Evolutionary conservation across 2,113 vertebrate genomes (phyloP), one percentile per base, ranked within the genome.

Genomic region (Myiopsitta monachus): DNA sequence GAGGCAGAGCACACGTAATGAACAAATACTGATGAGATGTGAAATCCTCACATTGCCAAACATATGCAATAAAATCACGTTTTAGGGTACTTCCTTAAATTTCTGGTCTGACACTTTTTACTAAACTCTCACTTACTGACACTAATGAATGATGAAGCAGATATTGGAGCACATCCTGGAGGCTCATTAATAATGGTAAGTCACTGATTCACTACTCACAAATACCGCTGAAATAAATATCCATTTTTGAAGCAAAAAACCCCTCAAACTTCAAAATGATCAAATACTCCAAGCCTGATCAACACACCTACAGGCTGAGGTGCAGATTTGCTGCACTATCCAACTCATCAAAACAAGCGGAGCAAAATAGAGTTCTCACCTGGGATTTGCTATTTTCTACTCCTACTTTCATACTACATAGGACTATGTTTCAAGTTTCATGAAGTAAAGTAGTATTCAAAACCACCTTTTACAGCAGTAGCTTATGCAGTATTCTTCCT

Each of bases 21-120:
- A 92, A 88, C 74, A 92, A 95, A 94, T 91, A 95, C 83, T 72
- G 59, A 80, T 67, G 83, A 95, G 68, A 72, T 44, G 81, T 84
- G 92, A 92, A 87, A 78, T 68, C 28, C 39, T 89, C 51, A 43
- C 67, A 67, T 81, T 83, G 27, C 43, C 72, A 95, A 73, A 70
- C 14, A 61, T 5, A 6, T 24, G 46, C 38, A 92, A 57, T 87
- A 83, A 91, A 88, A 91, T 14, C 22, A 74, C 81, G n/a, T 81
- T 92, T 87, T 87, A 95, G 55, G 74, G 69, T 7, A 47, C 14
- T 62, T 92, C 39, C n/a, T 67, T 72, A 75, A 64, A 72, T 61
- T 87, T 95, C 76, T 78, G 22, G 11, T 82, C 30, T 39, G 39
- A 47, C 16, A 52, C 14, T 62, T 86, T 83, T 88, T 86, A 81